A percentile compares a stretch with the other conserved stretches of the same genome.
Conservation (phyloP, 2,113 vertebrate genomes). For the Zosterops pallidus region DNA sequence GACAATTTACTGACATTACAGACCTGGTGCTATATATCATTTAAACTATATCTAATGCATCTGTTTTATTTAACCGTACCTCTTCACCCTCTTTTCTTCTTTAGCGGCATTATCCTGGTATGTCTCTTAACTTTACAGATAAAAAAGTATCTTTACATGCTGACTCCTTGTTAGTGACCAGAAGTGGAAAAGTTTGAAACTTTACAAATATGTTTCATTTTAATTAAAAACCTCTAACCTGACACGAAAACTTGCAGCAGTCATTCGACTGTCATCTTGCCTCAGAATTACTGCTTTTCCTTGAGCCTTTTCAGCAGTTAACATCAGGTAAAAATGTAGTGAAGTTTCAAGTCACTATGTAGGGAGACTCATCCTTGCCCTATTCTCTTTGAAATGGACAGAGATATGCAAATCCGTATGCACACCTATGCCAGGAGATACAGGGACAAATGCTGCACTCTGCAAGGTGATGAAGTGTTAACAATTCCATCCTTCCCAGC, state of each 20-base stretch:
- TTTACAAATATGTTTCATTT: background rate
- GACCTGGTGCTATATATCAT: background rate
- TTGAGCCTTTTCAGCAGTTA: background rate
- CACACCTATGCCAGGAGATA: background rate
- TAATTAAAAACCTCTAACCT: background rate
- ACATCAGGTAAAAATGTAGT: background rate
- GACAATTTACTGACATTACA: background rate
- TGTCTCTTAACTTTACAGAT: background rate
- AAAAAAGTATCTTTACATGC: background rate
- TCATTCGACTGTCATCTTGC: background rate
- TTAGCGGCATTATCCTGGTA: background rate
- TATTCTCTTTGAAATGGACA: background rate
- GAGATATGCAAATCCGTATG: background rate
- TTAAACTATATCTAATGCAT: background rate
- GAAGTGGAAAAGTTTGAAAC: background rate
- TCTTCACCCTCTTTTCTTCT: constrained; percentile 19
- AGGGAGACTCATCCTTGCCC: background rate
- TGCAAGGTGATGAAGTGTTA: background rate
- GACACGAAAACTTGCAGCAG: background rate
- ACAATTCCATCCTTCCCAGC: background rate
- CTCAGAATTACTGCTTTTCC: background rate
- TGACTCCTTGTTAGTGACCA: background rate
- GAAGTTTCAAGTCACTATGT: background rate
- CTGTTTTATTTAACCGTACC: background rate
- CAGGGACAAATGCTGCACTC: background rate